Conservation (phyloP, 2,113 vertebrate genomes). For the Gavialis gangeticus region DNA sequence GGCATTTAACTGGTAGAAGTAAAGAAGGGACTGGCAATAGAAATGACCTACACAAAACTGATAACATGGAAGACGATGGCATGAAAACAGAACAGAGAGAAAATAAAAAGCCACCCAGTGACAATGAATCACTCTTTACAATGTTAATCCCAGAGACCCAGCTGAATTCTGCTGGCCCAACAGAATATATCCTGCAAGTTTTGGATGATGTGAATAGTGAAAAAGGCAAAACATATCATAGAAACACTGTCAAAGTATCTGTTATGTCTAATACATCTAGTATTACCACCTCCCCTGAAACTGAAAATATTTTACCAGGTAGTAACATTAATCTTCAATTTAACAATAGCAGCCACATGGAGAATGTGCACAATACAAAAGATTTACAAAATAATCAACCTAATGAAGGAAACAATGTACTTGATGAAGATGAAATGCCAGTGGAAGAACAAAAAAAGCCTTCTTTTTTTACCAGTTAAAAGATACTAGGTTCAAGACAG, state of each 20-base stretch:
- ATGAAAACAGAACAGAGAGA: constrained; percentile 4
- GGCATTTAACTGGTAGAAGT: background rate
- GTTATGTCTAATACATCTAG: background rate
- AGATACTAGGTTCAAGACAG: constrained; percentile 23
- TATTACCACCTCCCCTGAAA: background rate
- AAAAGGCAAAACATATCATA: background rate
- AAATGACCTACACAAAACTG: background rate
- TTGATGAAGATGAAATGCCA: background rate
- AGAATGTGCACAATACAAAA: background rate
- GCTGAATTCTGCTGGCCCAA: background rate
- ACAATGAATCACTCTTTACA: background rate
- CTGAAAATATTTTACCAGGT: background rate
- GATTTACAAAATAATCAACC: background rate
- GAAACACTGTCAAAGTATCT: background rate
- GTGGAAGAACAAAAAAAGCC: background rate
- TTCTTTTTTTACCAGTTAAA: background rate
- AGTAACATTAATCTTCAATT: background rate
- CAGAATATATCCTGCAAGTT: background rate
- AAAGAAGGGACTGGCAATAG: background rate
- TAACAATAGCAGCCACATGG: background rate
- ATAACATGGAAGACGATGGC: background rate
- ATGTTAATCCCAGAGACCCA: background rate
- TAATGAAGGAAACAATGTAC: background rate
- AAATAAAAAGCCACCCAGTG: background rate
- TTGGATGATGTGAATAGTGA: background rate